Percentiles rank a stretch among this genome's conserved stretches.
These are phyloP conservation scores for Typhlichthys eigenmanni DNA, from an alignment of 2,797 vertebrate genomes.

Conservation along the genomic window DNA sequence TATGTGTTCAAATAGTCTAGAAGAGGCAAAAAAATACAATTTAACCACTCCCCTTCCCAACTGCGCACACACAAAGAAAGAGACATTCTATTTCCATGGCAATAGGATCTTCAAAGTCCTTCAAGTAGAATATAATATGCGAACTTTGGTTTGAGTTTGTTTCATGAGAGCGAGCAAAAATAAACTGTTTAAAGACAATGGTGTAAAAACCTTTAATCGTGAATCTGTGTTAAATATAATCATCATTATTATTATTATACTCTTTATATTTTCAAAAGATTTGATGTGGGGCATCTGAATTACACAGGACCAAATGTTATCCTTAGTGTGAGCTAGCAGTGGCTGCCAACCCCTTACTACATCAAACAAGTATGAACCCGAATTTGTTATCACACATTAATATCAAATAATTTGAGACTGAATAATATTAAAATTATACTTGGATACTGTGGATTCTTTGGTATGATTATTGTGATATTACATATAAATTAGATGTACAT, in stretches of 20 bases:
- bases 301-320: background rate
- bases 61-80: slow-evolving; percentile 20
- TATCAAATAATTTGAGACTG: too few relatives aligned
- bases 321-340: background rate
- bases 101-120: slow-evolving; percentile 62
- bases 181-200: background rate
- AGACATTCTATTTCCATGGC: slow-evolving; percentile 65
- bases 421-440: too few relatives aligned
- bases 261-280: too few relatives aligned
- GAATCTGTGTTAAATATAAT: background rate
- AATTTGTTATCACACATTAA: too few relatives aligned
- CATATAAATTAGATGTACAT: too few relatives aligned
- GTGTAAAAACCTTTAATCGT: background rate
- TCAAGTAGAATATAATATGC: slow-evolving; percentile 61
- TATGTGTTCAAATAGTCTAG: slow-evolving; percentile 27
- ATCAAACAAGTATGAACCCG: too few relatives aligned
- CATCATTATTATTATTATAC: background rate
- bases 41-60: slow-evolving; percentile 22
- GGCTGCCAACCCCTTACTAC: too few relatives aligned
- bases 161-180: slow-evolving; percentile 23
- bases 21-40: slow-evolving; percentile 7
- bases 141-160: slow-evolving; percentile 53
- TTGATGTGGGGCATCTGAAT: background rate
- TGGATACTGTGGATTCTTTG: too few relatives aligned
- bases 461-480: too few relatives aligned